phyloP scores from a whole-genome alignment of 2,113 vertebrate species.

The Chelonoidis abingdonii region DNA sequence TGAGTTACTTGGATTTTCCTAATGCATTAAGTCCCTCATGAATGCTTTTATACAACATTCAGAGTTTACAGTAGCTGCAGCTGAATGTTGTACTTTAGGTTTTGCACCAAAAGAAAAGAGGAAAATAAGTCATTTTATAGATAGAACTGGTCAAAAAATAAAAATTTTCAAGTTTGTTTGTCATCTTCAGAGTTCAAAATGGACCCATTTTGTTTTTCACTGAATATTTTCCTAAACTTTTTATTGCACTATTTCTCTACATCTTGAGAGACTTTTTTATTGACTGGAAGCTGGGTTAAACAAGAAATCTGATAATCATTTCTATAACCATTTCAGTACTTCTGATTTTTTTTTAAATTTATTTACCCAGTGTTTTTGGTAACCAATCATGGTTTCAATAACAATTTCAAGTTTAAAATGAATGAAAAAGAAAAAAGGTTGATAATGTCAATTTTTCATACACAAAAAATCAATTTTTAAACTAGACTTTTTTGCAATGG shows the following conservation, averaged over 20 bases:
- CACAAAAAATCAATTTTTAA: not conserved
- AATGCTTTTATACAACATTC: not conserved
- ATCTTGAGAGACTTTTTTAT: not conserved
- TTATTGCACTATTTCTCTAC: not conserved
- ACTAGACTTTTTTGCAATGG: not conserved
- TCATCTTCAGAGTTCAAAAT: not conserved
- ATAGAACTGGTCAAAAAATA: not conserved
- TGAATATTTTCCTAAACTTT: not conserved
- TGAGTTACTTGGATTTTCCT: not conserved
- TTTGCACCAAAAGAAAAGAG: not conserved
- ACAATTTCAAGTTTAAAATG: not conserved
- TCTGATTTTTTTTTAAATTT: not conserved
- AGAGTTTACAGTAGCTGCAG: not conserved
- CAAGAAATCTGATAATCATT: not conserved
- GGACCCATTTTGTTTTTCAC: not conserved
- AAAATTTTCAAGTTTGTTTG: not conserved
- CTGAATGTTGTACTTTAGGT: not conserved
- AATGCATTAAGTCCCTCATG: not conserved
- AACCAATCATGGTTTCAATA: not conserved
- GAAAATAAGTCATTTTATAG: not conserved
- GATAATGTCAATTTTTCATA: not conserved
- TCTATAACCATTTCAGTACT: not conserved
- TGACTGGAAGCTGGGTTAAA: not conserved
- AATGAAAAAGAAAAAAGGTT: not conserved
- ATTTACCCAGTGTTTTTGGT: not conserved